phyloP scores from a whole-genome alignment of 2,113 vertebrate genomes.

The Vulpes ferrilata region DNA sequence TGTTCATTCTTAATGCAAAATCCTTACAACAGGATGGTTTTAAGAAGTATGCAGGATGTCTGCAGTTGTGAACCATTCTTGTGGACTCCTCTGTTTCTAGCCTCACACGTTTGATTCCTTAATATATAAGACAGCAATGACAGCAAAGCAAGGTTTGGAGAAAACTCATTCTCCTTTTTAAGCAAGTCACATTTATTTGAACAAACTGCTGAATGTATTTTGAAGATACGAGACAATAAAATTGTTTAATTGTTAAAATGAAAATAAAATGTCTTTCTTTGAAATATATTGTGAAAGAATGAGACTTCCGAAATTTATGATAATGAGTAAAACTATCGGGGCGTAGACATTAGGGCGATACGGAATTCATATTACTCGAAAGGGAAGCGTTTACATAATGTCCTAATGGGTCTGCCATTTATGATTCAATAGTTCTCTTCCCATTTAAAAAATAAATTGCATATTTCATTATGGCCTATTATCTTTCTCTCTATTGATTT shows the following conservation, averaged over 20 bases:
- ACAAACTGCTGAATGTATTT: constrained; percentile 39
- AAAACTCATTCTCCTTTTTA: constrained; percentile 15
- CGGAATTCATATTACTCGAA: constrained; percentile 70
- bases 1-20: not conserved
- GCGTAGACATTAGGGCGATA: constrained; percentile 60
- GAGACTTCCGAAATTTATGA: constrained; percentile 75
- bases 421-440: constrained; percentile 75
- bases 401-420: constrained; percentile 74
- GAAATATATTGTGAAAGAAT: constrained; percentile 71
- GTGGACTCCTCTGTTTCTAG: not conserved
- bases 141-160: not conserved
- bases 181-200: not conserved
- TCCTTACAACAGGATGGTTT: not conserved
- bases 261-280: constrained; percentile 68
- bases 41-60: not conserved
- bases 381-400: constrained; percentile 72
- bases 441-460: constrained; percentile 78
- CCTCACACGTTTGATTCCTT: not conserved
- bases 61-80: not conserved
- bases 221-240: constrained; percentile 62
- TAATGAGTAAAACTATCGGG: constrained; percentile 74
- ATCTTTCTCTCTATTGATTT: constrained; percentile 74
- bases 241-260: constrained; percentile 76
- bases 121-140: not conserved
- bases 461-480: constrained; percentile 76